Evolutionary conservation across 1,140 invertebrate species (phyloP).

Genomic region (Papilio xuthus): DNA sequence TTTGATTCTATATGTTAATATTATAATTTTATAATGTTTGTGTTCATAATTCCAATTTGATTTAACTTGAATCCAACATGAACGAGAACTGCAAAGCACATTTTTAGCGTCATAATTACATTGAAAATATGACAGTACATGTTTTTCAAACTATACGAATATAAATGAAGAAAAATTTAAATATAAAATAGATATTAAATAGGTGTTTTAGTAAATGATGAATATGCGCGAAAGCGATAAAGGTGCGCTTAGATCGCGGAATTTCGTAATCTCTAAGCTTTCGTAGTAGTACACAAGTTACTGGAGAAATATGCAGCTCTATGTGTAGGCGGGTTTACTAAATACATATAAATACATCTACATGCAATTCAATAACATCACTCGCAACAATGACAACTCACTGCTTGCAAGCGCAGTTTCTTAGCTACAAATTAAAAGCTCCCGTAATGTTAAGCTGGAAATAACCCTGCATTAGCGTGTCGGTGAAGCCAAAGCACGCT

Average conservation of each 20-base stretch:
- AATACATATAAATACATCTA: background rate
- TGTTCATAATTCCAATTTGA: too few relatives aligned
- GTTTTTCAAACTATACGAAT: too few relatives aligned
- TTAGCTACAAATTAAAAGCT: slow-evolving; percentile 26
- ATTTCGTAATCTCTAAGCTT: background rate
- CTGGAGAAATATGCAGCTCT: background rate
- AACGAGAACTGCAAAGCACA: too few relatives aligned
- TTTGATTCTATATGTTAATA: too few relatives aligned
- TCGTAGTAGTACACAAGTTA: background rate
- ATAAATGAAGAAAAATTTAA: too few relatives aligned
- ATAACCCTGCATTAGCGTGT: slow-evolving; percentile 27
- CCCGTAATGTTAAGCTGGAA: slow-evolving; percentile 23
- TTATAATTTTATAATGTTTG: too few relatives aligned
- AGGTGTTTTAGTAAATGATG: background rate
- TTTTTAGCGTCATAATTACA: background rate
- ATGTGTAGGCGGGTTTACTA: background rate
- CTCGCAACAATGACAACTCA: background rate
- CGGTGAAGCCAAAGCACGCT: slow-evolving; percentile 30
- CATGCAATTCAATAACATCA: background rate
- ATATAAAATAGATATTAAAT: background rate
- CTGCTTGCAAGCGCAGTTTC: background rate
- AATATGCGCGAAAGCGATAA: background rate
- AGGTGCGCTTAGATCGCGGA: background rate
- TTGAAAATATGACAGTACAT: background rate
- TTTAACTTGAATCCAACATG: too few relatives aligned